Evolutionary conservation across 2,113 vertebrate genomes (phyloP).

Genomic region (Dissostichus mawsoni): DNA sequence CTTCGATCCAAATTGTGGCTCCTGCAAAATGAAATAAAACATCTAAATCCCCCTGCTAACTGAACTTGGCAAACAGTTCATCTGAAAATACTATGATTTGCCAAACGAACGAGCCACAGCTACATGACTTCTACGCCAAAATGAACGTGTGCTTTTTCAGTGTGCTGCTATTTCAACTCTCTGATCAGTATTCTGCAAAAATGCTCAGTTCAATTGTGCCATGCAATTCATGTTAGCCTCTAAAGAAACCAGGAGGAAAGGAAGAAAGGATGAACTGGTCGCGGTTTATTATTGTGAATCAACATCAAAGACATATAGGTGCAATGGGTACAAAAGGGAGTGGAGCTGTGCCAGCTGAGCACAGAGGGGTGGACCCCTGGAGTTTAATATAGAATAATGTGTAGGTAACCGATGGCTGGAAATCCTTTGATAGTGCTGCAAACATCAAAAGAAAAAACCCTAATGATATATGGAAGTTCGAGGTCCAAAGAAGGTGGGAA

Average conservation of each 20-base stretch:
- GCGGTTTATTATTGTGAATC: conserved; percentile 32
- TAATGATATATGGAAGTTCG: conserved; percentile 23
- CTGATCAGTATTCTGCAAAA: conserved; percentile 11
- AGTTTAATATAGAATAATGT: neutral
- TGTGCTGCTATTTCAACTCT: neutral
- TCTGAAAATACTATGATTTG: conserved; percentile 29
- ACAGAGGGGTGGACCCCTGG: neutral
- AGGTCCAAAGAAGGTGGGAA: conserved; percentile 11
- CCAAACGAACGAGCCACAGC: conserved; percentile 29
- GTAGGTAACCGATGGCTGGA: conserved; percentile 1
- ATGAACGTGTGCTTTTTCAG: neutral
- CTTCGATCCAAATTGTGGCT: conserved; percentile 14
- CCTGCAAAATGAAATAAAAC: conserved; percentile 45
- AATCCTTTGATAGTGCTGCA: conserved; percentile 9
- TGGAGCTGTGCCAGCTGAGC: conserved; percentile 3
- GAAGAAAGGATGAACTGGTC: conserved; percentile 42
- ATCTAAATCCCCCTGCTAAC: conserved; percentile 16
- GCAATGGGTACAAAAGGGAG: conserved; percentile 6
- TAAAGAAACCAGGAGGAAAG: conserved; percentile 23
- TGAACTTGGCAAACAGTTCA: conserved; percentile 29
- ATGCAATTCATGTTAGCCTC: neutral
- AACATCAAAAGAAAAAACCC: conserved; percentile 33
- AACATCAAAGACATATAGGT: conserved; percentile 39
- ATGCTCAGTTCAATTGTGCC: conserved; percentile 15
- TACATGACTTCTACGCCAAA: conserved; percentile 1